Percentiles rank a stretch among this genome's conserved stretches.
phyloP scores from a whole-genome alignment of 2,797 vertebrate species.

The Siniperca scherzeri region DNA sequence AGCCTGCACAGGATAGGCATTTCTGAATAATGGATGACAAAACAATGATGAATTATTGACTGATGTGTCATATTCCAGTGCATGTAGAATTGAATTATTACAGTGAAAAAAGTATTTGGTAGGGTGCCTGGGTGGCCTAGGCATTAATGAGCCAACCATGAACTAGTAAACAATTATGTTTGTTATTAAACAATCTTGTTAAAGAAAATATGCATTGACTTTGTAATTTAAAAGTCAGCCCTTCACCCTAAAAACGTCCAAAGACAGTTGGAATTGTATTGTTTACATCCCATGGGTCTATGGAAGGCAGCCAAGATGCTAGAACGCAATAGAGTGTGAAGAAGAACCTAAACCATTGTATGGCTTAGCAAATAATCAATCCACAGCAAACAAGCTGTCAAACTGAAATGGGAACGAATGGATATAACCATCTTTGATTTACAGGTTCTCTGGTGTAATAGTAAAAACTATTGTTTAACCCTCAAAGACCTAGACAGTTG shows the following conservation, averaged over 20 bases:
- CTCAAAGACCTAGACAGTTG: no score
- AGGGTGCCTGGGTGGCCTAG: neutral
- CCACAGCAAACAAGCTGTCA: neutral
- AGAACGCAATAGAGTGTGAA: neutral
- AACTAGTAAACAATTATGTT: no score
- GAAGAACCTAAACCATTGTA: neutral
- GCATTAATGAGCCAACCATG: neutral
- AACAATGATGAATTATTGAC: neutral
- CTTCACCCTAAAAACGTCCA: no score
- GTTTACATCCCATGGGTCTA: conserved; percentile 14
- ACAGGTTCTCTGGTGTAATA: neutral
- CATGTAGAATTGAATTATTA: neutral
- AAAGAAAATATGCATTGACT: neutral
- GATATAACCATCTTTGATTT: neutral
- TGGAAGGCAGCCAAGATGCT: neutral
- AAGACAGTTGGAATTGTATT: conserved; percentile 5
- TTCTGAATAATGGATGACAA: neutral
- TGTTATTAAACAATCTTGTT: neutral
- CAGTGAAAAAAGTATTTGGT: neutral
- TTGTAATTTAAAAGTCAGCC: no score
- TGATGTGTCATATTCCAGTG: neutral
- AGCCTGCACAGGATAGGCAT: neutral
- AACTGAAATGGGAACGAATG: conserved; percentile 8
- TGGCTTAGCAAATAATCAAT: neutral
- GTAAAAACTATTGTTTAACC: neutral